Evolutionary conservation across 2,797 vertebrate species (phyloP), one percentile per base, ranked within the genome.

Genomic region (Cuculus canorus): DNA sequence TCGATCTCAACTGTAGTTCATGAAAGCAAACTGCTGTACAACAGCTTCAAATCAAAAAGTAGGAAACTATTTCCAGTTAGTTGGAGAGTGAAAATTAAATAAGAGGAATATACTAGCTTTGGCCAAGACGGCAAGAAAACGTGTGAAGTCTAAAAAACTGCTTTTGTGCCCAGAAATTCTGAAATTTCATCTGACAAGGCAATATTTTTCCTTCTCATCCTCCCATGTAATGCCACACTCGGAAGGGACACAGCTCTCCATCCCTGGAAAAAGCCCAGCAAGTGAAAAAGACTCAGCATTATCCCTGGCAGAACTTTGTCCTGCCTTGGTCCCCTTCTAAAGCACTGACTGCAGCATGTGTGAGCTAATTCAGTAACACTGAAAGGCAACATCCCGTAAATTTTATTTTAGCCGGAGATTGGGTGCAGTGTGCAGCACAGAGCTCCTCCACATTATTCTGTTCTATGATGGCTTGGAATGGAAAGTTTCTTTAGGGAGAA

Each of bases 401-500:
- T 1, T 25, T 45, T 65, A 22, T 14, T 72, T 78, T 54, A 90
- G 50, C 50, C 53, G 19, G 47, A 89, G 80, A 68, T 2, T 18
- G 75, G 66, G 71, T 66, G n/a, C 73, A 72, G n/a, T 8, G 37
- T 11, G 30, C n/a, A 56, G 35, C 65, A 88, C 35, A 54, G 68
- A 83, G 53, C 68, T 90, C 43, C 60, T 82, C 72, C 73, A 47
- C 47, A 66, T 30, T 68, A 57, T 76, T 86, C 57, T 64, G 81
- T 37, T 91, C 70, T 50, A 50, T 16, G 70, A 90, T n/a, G 64
- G 61, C 50, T 72, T 93, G 84, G 90, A 82, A 94, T 64, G 84
- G 82, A 87, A 85, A 93, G 82, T 82, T 95, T 92, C 73, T 91
- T 86, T 68, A 82, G 86, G 88, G 83, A 96, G 45, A 90, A 91